Evolutionary conservation across 2,888 invertebrate genomes (phyloP).

Genomic region (Drosophila rubida): DNA sequence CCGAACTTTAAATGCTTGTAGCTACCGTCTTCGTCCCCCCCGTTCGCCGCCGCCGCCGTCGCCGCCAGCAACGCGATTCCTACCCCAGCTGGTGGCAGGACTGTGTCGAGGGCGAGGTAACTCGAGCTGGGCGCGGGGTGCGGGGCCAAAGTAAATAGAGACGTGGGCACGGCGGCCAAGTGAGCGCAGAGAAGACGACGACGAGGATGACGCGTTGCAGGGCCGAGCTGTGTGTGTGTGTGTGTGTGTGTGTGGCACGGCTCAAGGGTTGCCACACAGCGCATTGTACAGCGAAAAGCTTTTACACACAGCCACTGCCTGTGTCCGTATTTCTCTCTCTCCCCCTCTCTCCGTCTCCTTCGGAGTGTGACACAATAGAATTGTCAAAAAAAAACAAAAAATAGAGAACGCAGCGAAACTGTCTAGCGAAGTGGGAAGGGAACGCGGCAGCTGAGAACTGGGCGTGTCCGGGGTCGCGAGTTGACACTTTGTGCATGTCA

Average conservation of each 20-base stretch:
- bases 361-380: constrained; percentile 39
- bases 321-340: constrained; percentile 1
- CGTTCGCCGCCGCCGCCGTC: no score
- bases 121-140: constrained; percentile 10
- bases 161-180: not conserved
- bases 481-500: constrained; percentile 71
- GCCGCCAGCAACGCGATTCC: not conserved
- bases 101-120: constrained; percentile 8
- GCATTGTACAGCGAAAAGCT: constrained; percentile 50
- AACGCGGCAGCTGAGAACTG: constrained; percentile 23
- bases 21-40: no score
- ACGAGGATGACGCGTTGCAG: constrained; percentile 1
- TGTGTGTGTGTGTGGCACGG: constrained; percentile 19
- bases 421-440: no score
- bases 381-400: constrained; percentile 45
- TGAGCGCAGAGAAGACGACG: not conserved
- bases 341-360: no score
- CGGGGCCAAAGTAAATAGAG: constrained; percentile 13
- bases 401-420: not conserved
- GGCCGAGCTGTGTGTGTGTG: constrained; percentile 9
- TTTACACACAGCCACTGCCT: constrained; percentile 20
- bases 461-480: constrained; percentile 45
- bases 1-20: constrained; percentile 51
- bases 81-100: not conserved
- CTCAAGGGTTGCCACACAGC: constrained; percentile 41